Evolutionary conservation across 2,797 vertebrate species (phyloP).

Genomic region (Oceanodroma leucorhoa): DNA sequence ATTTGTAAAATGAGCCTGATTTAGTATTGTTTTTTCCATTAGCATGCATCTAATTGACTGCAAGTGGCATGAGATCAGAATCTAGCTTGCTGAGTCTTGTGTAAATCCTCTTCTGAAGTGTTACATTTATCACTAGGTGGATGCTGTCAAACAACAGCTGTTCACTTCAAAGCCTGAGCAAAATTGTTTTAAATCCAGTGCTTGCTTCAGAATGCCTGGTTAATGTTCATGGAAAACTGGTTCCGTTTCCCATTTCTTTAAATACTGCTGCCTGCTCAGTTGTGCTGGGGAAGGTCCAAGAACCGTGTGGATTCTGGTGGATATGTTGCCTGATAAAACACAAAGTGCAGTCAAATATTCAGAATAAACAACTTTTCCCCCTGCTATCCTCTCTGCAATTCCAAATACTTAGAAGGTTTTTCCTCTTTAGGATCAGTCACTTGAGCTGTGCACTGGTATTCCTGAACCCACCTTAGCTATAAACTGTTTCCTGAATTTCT

Average conservation of each 20-base stretch:
- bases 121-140: neutral
- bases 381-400: neutral
- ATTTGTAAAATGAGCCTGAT: neutral
- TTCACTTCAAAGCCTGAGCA: neutral
- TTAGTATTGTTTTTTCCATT: neutral
- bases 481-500: neutral
- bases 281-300: neutral
- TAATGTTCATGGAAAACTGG: neutral
- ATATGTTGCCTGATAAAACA: neutral
- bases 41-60: neutral
- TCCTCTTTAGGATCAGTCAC: neutral
- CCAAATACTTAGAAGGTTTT: neutral
- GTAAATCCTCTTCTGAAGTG: neutral
- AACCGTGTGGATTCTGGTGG: neutral
- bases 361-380: neutral
- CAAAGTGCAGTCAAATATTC: neutral
- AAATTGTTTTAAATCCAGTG: neutral
- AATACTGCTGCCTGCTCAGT: neutral
- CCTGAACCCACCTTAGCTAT: neutral
- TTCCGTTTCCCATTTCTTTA: neutral
- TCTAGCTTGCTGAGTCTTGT: neutral
- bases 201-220: neutral
- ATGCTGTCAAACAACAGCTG: neutral
- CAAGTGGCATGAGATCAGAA: neutral
- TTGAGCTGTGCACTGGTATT: neutral